Base-by-base conservation (phyloP, 2,888 invertebrate species). In the Euproctis similis region DNA sequence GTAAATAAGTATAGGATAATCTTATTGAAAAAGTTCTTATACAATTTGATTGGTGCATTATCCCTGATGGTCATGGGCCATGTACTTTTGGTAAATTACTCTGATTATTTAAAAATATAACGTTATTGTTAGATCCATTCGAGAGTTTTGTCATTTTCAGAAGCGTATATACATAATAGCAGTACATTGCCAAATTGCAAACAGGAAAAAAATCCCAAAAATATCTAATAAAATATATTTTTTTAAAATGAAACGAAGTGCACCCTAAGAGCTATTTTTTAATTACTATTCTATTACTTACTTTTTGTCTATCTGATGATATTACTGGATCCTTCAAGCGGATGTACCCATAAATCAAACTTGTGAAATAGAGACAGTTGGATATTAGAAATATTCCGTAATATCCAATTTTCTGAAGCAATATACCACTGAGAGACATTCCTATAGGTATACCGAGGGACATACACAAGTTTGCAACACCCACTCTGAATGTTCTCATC, bases 381-480 rank as follows among this genome's bases (percentile, higher is more conserved):
- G 84, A 84, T 53, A 85, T 84, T 34, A 76, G 42, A 53, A 85
- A 85, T 51, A 85, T 81, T 23, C 85, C 85, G 39, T 85, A 85
- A 46, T 82, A 86, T 7, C 85, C 85, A 33, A 85, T 80, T 46
- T 80, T 61, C 36, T 84, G 78, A 36, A 84, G 51, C 23, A 88
- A 59, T 30, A 86, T 73, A 9, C 88, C 89, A 41, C 87, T 87
- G 12, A 86, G 50, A 11, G 87, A 85, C 62, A 87, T 85, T 9
- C 89, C 89, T 17, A 88, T 52, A 7, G 88, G 87, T 38, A 87
- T 86, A 13, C 88, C 87, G n/a, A 88, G 63, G 33, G 87, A 88
- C 62, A 87, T 82, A 63, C 88, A 87, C 38, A 88, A 74, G 61
- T 89, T 88, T 34, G 88, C 80, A 24, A 89, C 84, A 31, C 89